Percentiles rank a stretch among this genome's conserved stretches.
Evolutionary conservation across 1,140 invertebrate genomes (phyloP).

Genomic region (Pseudobourletiella spinata): DNA sequence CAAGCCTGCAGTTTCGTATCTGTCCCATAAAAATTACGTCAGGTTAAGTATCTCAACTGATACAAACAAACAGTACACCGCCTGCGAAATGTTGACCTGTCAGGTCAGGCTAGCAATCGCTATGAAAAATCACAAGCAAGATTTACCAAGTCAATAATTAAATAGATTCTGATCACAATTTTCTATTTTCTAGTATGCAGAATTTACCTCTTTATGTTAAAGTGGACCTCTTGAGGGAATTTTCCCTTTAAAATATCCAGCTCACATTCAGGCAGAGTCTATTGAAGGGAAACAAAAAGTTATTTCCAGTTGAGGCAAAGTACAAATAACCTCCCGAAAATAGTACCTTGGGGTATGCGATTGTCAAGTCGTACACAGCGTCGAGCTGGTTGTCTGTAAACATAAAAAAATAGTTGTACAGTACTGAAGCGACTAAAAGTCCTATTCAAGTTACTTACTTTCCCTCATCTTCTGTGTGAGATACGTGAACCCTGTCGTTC

Average conservation of each 20-base stretch:
- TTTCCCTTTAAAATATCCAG: constrained; percentile 49
- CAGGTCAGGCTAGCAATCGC: too few species aligned
- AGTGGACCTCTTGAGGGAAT: constrained; percentile 62
- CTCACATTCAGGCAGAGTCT: constrained; percentile 43
- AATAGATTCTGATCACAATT: too few species aligned
- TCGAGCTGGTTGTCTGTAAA: constrained; percentile 50
- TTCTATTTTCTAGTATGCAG: too few species aligned
- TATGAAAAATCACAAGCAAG: too few species aligned
- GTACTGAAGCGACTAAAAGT: not conserved
- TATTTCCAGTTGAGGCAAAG: too few species aligned
- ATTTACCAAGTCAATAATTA: too few species aligned
- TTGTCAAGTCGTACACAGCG: constrained; percentile 68
- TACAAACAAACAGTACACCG: too few species aligned
- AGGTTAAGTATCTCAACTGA: too few species aligned
- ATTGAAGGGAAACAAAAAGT: too few species aligned
- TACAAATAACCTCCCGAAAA: too few species aligned
- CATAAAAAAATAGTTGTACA: constrained; percentile 29
- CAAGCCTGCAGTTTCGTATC: constrained; percentile 49
- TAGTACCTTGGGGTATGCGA: constrained; percentile 60
- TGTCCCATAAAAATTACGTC: constrained; percentile 39
- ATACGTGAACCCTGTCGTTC: constrained; percentile 73
- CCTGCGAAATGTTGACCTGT: too few species aligned
- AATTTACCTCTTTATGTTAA: constrained; percentile 59
- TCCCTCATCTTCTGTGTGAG: constrained; percentile 56
- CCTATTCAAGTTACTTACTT: constrained; percentile 40